Evolutionary conservation across 2,113 vertebrate genomes (phyloP), one percentile per base, ranked within the genome.

Genomic region (Atractosteus spatula): DNA sequence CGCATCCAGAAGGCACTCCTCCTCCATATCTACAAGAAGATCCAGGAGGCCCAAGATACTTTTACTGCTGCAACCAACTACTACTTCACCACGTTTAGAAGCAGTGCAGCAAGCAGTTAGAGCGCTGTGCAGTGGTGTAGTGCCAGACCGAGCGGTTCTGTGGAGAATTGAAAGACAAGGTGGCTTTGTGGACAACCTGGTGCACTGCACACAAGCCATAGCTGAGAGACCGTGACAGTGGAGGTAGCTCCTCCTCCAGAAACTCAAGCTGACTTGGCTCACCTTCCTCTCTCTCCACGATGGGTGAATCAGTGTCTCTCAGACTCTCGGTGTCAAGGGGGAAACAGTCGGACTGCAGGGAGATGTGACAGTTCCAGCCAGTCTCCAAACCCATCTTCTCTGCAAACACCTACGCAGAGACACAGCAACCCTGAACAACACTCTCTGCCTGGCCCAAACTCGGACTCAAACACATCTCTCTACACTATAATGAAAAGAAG

Each of bases 341-440:
- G 69, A 80, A 79, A 44, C 68, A 14, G n/a, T 76, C 77, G 10
- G 78, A 76, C 42, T 75, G 74, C 63, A 82, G 71, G 16, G 76
- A 82, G 63, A 82, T 76, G 59, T 76, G 72, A 69, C 77, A 79
- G 71, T 79, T 79, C 79, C 73, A 78, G n/a, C 71, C 76, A 0
- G 63, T 74, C 68, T 82, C 78, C 5, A 72, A 65, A 43, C 77
- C 77, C 79, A 77, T 73, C 72, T 78, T 79, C 68, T 76, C 78
- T 47, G 78, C 78, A 73, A 78, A 84, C 51, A 73, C 71, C 77
- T 80, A 47, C 29, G 57, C 68, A 12, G 14, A 10, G 10, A 14
- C 3, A 47, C 45, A 55, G 66, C 11, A 16, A 0, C n/a, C 14
- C n/a, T 13, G 57, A 59, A 2, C n/a, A 59, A 59, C n/a, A 59